phyloP scores from a whole-genome alignment of 1,140 invertebrate genomes.

The Eriosoma lanigerum region DNA sequence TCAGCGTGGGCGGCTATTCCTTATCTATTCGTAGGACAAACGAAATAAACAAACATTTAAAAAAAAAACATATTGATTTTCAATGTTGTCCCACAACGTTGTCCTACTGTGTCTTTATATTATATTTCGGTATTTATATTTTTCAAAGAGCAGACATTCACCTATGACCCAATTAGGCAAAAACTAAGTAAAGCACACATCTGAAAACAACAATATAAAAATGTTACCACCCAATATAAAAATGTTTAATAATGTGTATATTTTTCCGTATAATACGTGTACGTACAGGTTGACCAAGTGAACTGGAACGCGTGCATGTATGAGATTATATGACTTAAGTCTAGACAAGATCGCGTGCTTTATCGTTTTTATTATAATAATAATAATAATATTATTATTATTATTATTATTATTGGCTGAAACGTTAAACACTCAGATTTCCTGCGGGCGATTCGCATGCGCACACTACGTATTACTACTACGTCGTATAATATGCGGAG shows the following conservation, averaged over 20 bases:
- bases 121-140: background rate
- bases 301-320: constrained; percentile 29
- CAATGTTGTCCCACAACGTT: constrained; percentile 32
- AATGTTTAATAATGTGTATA: background rate
- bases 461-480: no score
- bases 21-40: constrained; percentile 19
- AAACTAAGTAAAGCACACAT: background rate
- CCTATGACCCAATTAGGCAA: background rate
- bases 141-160: constrained; percentile 18
- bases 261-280: background rate
- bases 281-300: background rate
- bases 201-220: background rate
- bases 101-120: background rate
- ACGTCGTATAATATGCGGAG: no score
- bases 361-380: constrained; percentile 32
- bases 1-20: constrained; percentile 34
- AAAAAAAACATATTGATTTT: background rate
- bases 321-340: constrained; percentile 11
- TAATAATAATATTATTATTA: constrained; percentile 13
- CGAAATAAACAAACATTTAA: constrained; percentile 25
- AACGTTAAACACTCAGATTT: constrained; percentile 14
- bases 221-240: background rate
- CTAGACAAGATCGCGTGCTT: constrained; percentile 35
- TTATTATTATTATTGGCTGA: background rate
- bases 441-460: constrained; percentile 15